Evolutionary conservation across 1,140 invertebrate genomes (phyloP), one percentile per base, ranked within the genome.

Genomic region (Piezodorus guildinii): DNA sequence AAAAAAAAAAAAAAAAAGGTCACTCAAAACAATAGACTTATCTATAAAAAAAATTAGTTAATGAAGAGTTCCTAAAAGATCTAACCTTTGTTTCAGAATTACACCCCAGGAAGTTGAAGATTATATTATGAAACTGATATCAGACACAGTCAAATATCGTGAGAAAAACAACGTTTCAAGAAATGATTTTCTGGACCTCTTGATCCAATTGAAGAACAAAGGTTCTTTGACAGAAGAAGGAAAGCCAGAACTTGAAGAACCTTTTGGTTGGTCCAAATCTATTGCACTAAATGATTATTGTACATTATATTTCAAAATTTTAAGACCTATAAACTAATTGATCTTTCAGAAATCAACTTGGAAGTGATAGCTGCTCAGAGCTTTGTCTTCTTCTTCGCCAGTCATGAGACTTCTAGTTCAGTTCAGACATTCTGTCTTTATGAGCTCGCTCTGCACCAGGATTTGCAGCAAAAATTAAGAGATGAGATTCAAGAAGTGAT

Each of bases 401-500:
- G 82, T 34, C 85, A 80, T 68, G 85, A 87, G 44, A 83, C 83
- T 0, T 78, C 82, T 23, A 77, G 83, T 8, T 76, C 77, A 1
- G 76, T 78, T 0, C 74, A 86, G 65, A 70, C 76, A 0, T 81
- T 79, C 65, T 71, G 75, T 2, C 65, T 82, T 0, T 81, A 81
- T 68, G 78, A 81, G 65, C 69, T 88, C 62, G 82, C 83, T 0
- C 64, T 76, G 4, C 74, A 85, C 70, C 79, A 77, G 17, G 77
- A 81, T 0, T 71, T 83, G 3, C 85, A 87, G 68, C 73, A 82
- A 1, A 76, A 73, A 65, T 60, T 83, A 2, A 69, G 80, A 5
- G 69, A 75, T 25, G 83, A 88, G 74, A 79, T 88, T 1, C 62
- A 73, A 2, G 65, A 73, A 5, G 73, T 77, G 2, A 62, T 77